A percentile compares a stretch with the other conserved stretches of the same genome.
phyloP scores from a whole-genome alignment of 2,113 vertebrate genomes.

The Serinus canaria region DNA sequence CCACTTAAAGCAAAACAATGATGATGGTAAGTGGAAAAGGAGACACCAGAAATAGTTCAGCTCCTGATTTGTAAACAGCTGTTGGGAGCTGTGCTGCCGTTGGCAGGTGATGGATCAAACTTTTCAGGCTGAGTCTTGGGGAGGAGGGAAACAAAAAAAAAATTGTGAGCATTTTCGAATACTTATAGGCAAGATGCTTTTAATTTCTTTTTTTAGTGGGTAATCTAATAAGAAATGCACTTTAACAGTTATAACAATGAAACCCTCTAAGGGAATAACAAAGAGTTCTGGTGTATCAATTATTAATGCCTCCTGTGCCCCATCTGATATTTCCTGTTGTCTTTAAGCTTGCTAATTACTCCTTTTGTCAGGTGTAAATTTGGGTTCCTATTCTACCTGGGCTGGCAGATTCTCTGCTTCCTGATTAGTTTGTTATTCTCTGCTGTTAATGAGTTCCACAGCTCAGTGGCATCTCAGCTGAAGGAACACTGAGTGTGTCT shows the following conservation, averaged over 20 bases:
- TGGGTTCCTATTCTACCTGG: slow-evolving; percentile 65
- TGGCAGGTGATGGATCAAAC: background rate
- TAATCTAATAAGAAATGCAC: slow-evolving; percentile 61
- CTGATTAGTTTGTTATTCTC: slow-evolving; percentile 50
- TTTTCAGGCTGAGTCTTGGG: background rate
- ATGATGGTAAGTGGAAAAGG: slow-evolving; percentile 70
- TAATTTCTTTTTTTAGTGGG: slow-evolving; percentile 39
- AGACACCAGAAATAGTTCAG: background rate
- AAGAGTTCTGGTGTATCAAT: slow-evolving; percentile 67
- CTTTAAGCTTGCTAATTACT: slow-evolving; percentile 70
- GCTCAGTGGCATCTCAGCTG: slow-evolving; percentile 31
- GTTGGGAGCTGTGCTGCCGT: background rate
- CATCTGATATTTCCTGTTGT: slow-evolving; percentile 66
- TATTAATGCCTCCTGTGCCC: slow-evolving; percentile 66
- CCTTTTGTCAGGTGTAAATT: slow-evolving; percentile 69
- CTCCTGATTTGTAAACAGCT: background rate
- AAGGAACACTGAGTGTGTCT: background rate
- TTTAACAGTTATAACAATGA: slow-evolving; percentile 64
- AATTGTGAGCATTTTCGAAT: background rate
- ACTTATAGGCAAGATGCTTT: slow-evolving; percentile 32
- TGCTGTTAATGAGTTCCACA: slow-evolving; percentile 60
- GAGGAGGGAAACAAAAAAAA: too few species aligned
- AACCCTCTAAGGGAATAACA: slow-evolving; percentile 58
- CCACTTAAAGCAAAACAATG: slow-evolving; percentile 73
- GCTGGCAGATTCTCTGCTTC: slow-evolving; percentile 48